A percentile compares a stretch with the other conserved stretches of the same genome.
Evolutionary conservation across 2,797 vertebrate genomes (phyloP).

Genomic region (Benthosema pterotum): DNA sequence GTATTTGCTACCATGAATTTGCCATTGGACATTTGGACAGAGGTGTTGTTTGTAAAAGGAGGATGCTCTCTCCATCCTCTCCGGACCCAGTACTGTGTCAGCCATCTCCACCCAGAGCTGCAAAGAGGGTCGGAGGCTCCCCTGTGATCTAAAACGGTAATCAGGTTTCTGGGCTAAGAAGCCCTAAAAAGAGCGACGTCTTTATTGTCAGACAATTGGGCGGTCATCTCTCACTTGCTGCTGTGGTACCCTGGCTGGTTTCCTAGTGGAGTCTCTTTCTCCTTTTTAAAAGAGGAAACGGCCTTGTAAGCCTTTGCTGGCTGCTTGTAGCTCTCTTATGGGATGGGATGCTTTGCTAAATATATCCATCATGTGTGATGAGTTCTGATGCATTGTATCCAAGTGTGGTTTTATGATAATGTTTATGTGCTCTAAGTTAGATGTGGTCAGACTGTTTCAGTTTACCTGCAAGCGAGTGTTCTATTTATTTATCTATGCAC

Average conservation of each 20-base stretch:
- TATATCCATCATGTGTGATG: not conserved
- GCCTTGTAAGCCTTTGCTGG: constrained; percentile 11
- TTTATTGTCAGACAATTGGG: constrained; percentile 37
- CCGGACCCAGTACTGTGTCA: constrained; percentile 16
- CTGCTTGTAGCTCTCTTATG: constrained; percentile 8
- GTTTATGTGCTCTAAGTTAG: no score
- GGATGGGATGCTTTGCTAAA: constrained; percentile 16
- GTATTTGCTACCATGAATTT: constrained; percentile 27
- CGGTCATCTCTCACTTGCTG: not conserved
- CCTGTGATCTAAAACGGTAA: constrained; percentile 57
- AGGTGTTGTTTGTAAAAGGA: constrained; percentile 33
- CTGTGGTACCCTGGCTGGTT: constrained; percentile 18
- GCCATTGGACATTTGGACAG: constrained; percentile 23
- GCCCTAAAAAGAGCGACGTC: constrained; percentile 40
- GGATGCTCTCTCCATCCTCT: constrained; percentile 34
- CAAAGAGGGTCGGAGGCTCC: constrained; percentile 49
- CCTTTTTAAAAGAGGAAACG: constrained; percentile 29
- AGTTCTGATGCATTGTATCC: no score
- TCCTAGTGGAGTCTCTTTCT: constrained; percentile 9
- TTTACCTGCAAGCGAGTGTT: no score
- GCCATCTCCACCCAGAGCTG: constrained; percentile 22
- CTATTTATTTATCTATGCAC: no score
- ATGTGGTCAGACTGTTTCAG: no score
- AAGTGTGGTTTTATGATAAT: no score
- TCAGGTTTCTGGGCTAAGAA: constrained; percentile 51